phyloP scores from a whole-genome alignment of 2,113 vertebrate genomes.

The Epinephelus moara region DNA sequence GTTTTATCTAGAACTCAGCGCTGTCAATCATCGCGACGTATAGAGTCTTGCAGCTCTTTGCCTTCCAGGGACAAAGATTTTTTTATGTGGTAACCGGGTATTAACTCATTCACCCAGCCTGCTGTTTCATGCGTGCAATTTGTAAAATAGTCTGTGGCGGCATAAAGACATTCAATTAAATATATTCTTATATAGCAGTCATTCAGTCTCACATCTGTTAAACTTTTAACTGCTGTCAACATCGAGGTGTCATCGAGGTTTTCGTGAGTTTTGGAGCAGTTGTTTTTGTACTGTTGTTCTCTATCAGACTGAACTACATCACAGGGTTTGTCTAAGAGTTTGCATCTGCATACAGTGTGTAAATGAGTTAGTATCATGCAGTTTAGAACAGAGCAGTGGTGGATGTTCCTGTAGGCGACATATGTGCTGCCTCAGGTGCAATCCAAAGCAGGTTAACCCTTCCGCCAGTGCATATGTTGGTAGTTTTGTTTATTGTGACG shows the following conservation, averaged over 20 bases:
- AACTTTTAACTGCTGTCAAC: neutral
- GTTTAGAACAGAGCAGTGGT: no score
- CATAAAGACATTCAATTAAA: neutral
- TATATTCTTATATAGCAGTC: no score
- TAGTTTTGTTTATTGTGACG: no score
- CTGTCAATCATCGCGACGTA: slow-evolving; percentile 37
- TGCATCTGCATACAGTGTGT: neutral
- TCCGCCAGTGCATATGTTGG: no score
- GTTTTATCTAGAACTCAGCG: slow-evolving; percentile 42
- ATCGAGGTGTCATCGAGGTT: neutral
- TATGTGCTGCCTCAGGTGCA: no score
- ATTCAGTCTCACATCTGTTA: neutral
- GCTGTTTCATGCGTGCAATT: neutral
- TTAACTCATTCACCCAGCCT: neutral
- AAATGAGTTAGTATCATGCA: neutral
- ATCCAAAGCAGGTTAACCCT: no score
- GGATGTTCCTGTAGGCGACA: no score
- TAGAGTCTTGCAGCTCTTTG: neutral
- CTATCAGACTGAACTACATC: no score
- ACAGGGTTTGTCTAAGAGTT: neutral
- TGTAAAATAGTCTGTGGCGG: neutral
- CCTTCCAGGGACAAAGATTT: neutral
- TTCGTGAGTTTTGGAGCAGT: neutral
- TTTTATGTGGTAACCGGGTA: no score
- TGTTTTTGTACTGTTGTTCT: no score